Evolutionary conservation across 2,797 vertebrate genomes (phyloP).

Genomic region (Microtus obscurus): DNA sequence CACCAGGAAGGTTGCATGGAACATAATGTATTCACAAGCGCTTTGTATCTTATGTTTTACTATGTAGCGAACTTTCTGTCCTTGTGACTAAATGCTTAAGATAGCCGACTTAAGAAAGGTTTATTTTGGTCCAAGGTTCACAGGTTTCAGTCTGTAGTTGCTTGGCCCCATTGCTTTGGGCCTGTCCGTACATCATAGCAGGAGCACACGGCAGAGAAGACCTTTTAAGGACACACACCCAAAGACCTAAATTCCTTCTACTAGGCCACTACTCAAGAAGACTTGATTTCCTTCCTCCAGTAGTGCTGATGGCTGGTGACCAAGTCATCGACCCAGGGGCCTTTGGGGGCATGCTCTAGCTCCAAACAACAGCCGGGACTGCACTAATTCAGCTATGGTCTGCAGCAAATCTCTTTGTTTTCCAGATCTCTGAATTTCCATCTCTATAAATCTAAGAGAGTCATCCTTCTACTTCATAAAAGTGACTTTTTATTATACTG

Average conservation of each 20-base stretch:
- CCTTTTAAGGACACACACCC: neutral
- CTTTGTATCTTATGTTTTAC: neutral
- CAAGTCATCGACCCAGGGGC: neutral
- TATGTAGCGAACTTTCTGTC: neutral
- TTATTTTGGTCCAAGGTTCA: neutral
- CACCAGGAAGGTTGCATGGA: neutral
- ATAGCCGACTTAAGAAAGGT: neutral
- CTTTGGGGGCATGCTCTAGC: neutral
- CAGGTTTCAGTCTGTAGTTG: neutral
- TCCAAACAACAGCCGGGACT: neutral
- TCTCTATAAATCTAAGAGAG: neutral
- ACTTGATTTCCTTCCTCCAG: neutral
- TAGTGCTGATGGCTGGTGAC: neutral
- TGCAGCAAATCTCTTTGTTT: neutral
- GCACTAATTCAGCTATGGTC: neutral
- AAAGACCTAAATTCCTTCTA: neutral
- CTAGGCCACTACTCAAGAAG: neutral
- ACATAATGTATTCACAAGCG: neutral
- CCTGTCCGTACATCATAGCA: neutral
- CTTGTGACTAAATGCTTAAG: neutral
- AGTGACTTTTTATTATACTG: neutral
- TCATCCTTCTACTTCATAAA: neutral
- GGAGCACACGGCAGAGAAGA: neutral
- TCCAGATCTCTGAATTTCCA: neutral
- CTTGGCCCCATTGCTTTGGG: neutral